Base-by-base conservation (phyloP, 2,888 invertebrate species). In the Tachina lurida region DNA sequence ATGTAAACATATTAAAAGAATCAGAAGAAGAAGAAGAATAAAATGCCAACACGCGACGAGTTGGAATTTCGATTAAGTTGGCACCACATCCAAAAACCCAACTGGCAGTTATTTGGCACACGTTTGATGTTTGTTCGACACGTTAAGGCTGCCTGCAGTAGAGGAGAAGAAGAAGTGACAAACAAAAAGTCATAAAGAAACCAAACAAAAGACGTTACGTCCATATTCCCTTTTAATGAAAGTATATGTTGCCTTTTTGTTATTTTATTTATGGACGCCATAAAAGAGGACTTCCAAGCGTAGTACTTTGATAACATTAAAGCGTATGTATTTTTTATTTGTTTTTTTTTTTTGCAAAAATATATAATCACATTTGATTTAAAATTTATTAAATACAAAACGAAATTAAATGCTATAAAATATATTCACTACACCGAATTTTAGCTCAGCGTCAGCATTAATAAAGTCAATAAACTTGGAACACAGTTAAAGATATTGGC, bases 61-160 rank as follows among this genome's bases (percentile, higher is more conserved):
- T 86, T 86, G 86, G 83, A 76, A 86, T 86, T 86, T 86, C 86
- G 86, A 86, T 86, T 83, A 86, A 86, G 86, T 86, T 86, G 86
- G 86, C 86, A 86, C 83, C 83, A 86, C 83, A 83, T 86, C 73
- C 56, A 76, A 65, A 83, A 82, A 68, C n/a, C 71, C 65, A 86
- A 79, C 65, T 86, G 83, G 71, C 79, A 83, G 56, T 86, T 86
- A 76, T 83, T 86, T 86, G 86, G 86, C 86, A 86, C 52, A 80
- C 76, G 63, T 79, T 74, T 82, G 70, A 79, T 78, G 52, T 78
- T 82, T 54, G 39, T 86, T 80, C 83, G 86, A 86, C 83, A 86
- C 86, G 76, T 86, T 76, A 83, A 58, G 39, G 49, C 60, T 19
- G 15, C 13, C 43, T 47, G 68, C 39, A 13, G 49, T n/a, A 15